Evolutionary conservation across 2,113 vertebrate species (phyloP), one percentile per base, ranked within the genome.

Genomic region (Hippocampus mohnikei): DNA sequence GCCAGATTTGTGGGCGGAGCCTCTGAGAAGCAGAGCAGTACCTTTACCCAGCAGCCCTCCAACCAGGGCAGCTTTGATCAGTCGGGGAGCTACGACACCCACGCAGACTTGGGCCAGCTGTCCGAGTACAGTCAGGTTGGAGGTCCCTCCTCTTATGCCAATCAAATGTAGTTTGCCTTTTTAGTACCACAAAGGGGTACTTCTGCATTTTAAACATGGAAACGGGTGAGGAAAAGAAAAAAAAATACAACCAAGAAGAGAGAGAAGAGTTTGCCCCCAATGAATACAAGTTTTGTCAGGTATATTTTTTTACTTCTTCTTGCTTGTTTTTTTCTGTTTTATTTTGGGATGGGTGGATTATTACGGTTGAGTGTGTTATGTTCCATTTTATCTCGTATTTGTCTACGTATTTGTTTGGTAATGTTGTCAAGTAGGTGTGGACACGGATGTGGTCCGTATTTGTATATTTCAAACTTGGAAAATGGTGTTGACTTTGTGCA

Each of bases 41-140:
- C 93, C 84, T 95, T 94, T n/a, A 94, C 82, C 87, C 96, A 93
- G 79, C 95, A 91, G 73, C 71, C 90, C 33, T 89, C 91, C 88
- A 91, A 82, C 88, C 95, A 96, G 92, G 94, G 94, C 15, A 93
- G 88, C 88, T 95, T 95, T 0, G 94, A 95, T 77, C 94, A 94
- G 0, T 82, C 94, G 0, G 90, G 91, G 42, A 93, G 93, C 84
- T 95, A 93, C 72, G 93, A 88, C 81, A 90, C 91, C 81, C 93
- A 92, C 76, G 93, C 89, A 0, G 90, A 84, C 70, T 72, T 92
- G 10, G 86, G 85, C 70, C 93, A 90, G 21, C 75, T 89, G n/a
- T 92, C 93, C 2, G 93, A 93, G 77, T 94, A 94, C 82, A 92
- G 93, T 74, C 94, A 95, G 89, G 94, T 94, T 83, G 94, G 92